Conservation (phyloP, 2,888 invertebrate species). For the Microctonus brassicae region DNA sequence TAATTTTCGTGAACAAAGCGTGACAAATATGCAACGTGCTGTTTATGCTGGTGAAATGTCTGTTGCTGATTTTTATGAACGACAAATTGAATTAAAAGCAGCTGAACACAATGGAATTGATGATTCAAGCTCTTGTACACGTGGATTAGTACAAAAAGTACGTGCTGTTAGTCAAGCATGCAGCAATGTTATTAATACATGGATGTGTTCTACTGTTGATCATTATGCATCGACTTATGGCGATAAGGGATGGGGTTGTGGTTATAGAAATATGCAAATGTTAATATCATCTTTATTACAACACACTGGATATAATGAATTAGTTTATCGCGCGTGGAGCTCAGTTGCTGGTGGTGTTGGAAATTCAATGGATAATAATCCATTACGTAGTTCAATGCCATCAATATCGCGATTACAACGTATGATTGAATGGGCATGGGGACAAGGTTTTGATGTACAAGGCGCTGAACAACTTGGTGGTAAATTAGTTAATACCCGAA, state of each 20-base stretch:
- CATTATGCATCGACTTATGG: conserved; percentile 91
- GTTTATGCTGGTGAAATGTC: conserved; percentile 89
- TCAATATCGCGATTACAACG: conserved; percentile 88
- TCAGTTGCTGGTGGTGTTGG: conserved; percentile 61
- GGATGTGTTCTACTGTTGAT: conserved; percentile 85
- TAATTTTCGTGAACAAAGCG: conserved; percentile 83
- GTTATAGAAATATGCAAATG: conserved; percentile 93
- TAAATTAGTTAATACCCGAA: conserved; percentile 85
- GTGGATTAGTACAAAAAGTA: conserved; percentile 72
- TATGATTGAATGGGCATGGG: conserved; percentile 87
- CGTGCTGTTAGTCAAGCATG: conserved; percentile 70
- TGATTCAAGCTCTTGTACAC: conserved; percentile 85
- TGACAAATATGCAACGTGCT: conserved; percentile 84
- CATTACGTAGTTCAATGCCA: conserved; percentile 80
- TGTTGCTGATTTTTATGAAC: conserved; percentile 87
- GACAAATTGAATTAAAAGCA: conserved; percentile 81
- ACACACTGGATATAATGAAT: conserved; percentile 79
- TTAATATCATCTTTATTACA: conserved; percentile 84
- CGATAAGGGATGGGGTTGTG: conserved; percentile 94
- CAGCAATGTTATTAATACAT: conserved; percentile 77
- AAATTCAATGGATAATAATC: conserved; percentile 66
- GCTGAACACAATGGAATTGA: conserved; percentile 86
- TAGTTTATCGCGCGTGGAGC: conserved; percentile 71
- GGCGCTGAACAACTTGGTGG: conserved; percentile 89
- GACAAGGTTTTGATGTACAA: conserved; percentile 83